phyloP scores from a whole-genome alignment of 2,797 vertebrate species.

The Phalloptychus januarius region DNA sequence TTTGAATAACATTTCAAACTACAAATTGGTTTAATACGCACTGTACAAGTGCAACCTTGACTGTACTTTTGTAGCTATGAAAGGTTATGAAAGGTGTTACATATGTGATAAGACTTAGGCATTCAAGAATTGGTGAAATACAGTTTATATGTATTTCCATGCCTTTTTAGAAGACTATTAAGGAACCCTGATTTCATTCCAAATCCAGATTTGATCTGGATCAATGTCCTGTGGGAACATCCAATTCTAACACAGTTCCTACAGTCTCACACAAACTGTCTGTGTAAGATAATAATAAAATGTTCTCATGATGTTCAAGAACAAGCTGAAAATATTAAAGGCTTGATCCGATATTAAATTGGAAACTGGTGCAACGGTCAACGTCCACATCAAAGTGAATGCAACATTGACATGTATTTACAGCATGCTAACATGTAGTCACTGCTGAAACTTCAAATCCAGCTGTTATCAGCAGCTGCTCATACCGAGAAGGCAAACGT shows the following conservation, averaged over 20 bases:
- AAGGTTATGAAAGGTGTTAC: neutral
- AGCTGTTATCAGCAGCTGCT: neutral
- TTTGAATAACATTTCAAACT: neutral
- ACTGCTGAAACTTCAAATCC: neutral
- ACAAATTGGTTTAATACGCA: neutral
- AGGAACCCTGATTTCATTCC: neutral
- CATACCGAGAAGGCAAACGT: neutral
- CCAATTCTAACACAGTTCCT: neutral
- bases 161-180: neutral
- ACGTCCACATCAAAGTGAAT: neutral
- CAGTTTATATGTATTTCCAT: neutral
- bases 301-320: neutral
- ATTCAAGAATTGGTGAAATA: neutral
- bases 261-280: neutral
- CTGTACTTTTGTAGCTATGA: neutral
- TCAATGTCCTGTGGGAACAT: neutral
- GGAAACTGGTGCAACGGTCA: neutral
- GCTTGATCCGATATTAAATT: neutral
- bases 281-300: neutral
- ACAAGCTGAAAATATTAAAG: neutral
- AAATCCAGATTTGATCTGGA: neutral
- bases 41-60: too few relatives aligned
- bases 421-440: neutral
- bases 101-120: neutral
- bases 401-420: neutral